Base-by-base conservation (phyloP, 2,888 invertebrate genomes). In the Cosmopolites sordidus region DNA sequence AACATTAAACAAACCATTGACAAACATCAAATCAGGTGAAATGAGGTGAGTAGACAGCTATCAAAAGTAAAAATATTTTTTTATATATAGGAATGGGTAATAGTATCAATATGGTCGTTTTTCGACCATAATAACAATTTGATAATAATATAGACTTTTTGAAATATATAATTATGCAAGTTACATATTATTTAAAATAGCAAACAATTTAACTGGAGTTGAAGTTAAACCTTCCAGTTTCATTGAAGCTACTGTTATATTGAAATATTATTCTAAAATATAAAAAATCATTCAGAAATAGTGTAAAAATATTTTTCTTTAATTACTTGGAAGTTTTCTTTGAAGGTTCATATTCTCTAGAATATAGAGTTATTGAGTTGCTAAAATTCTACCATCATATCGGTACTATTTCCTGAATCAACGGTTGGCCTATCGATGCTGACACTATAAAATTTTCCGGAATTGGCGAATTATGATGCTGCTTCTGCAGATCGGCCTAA, bases 401-500 rank as follows among this genome's bases (percentile, higher is more conserved):
- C 64, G 30, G 68, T 73, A 16, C 71, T 66, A 64, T 69, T 61
- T 60, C 83, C 81, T 0, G 78, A 75, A 69, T 87, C 86, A 1
- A 81, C 70, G 6, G 83, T 83, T 0, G 84, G 78, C 0, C 82
- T 79, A 67, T 87, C 86, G 0, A 83, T 75, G 0, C 80, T 85
- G 1, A 86, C 78, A 0, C 85, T 86, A 1, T 82, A 76, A 54
- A 85, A 78, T 58, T 78, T 78, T 6, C 78, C 75, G 40, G 79
- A 69, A 0, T 75, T 70, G 1, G 76, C 76, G 56, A 86, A 75
- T 81, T 83, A 83, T 49, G 78, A 70, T 1, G 83, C 82, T 15
- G 84, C 78, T 41, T 79, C 79, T 59, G 74, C 76, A 40, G 81
- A 79, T 39, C 83, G 61, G 22, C 82, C 82, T 76, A 62, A 56